Base-by-base conservation (phyloP, 2,888 invertebrate species). In the Hermaeophaga mercurialis region DNA sequence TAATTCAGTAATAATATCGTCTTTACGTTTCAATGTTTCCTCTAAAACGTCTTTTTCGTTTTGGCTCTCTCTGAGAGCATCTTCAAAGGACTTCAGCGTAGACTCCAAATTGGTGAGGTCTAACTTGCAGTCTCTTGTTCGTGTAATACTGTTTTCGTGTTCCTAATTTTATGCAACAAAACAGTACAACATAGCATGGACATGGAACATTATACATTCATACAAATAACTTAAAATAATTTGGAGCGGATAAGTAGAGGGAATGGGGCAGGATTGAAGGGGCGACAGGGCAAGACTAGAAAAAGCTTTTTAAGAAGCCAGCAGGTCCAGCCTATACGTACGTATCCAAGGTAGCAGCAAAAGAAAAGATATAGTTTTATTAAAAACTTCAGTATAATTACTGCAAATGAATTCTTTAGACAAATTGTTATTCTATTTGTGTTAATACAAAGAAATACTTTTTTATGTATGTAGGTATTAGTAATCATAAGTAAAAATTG, bases 291-390 rank as follows among this genome's bases (percentile, higher is more conserved):
- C 62, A 61, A 61, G 65, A 67, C 90, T 92, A 93, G 87, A 93
- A 93, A 85, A 93, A 91, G 87, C 92, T 92, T 86, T 93, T 93
- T 81, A 93, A 87, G 87, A 93, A 93, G 83, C 91, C 91, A 81
- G 92, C 91, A 79, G 93, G 91, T 80, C 92, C 92, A 83, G 92
- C 91, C 92, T 93, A 70, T 68, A 71, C 71, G 65, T 70, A 71
- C 68, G 63, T 45, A 59, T 69, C 66, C 69, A 52, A 53, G 62
- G 67, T 63, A 72, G 72, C 68, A 62, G 62, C 64, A 63, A 65
- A 57, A 59, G 63, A 65, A 56, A 61, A 59, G 44, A 61, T 57
- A 60, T 50, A 41, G 39, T 47, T 31, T 61, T 38, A 45, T 48
- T 59, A 65, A 49, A 58, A 46, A 36, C 15, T 36, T 47, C 15